phyloP scores from a whole-genome alignment of 2,888 invertebrate species.

The Temnothorax ravouxi region DNA sequence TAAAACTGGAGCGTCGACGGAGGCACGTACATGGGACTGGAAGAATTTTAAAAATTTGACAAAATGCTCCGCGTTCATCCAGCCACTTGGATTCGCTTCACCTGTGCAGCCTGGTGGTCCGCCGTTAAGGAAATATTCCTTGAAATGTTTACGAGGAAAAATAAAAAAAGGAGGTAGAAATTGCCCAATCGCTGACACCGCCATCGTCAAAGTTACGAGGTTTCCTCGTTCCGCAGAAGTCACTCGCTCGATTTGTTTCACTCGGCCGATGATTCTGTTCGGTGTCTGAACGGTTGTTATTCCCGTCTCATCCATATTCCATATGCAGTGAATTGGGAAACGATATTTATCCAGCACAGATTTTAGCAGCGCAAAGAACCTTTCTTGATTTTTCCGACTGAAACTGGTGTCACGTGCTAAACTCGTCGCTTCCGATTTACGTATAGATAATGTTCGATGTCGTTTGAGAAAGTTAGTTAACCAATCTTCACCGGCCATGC shows the following conservation, averaged over 20 bases:
- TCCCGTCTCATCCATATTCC: not conserved
- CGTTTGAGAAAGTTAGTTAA: not conserved
- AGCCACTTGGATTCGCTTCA: not conserved
- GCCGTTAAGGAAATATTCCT: not conserved
- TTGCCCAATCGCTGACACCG: not conserved
- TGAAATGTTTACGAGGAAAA: not conserved
- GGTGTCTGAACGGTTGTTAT: not conserved
- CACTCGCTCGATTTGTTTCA: not conserved
- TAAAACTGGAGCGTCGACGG: too few relatives aligned
- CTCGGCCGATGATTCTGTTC: not conserved
- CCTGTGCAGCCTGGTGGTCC: not conserved
- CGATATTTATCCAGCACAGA: not conserved
- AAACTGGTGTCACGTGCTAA: not conserved
- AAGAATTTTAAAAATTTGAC: not conserved
- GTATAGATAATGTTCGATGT: not conserved
- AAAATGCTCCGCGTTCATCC: not conserved
- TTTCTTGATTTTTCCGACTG: too few relatives aligned
- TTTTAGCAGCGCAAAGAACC: not conserved
- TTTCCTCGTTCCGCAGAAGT: not conserved
- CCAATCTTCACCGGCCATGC: not conserved
- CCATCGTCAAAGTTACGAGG: not conserved
- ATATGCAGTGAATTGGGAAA: not conserved
- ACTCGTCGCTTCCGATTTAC: not conserved
- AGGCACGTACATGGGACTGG: too few relatives aligned
- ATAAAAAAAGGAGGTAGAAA: not conserved